Base-by-base conservation (phyloP, 2,113 vertebrate genomes). In the Pachypanchax playfairii region DNA sequence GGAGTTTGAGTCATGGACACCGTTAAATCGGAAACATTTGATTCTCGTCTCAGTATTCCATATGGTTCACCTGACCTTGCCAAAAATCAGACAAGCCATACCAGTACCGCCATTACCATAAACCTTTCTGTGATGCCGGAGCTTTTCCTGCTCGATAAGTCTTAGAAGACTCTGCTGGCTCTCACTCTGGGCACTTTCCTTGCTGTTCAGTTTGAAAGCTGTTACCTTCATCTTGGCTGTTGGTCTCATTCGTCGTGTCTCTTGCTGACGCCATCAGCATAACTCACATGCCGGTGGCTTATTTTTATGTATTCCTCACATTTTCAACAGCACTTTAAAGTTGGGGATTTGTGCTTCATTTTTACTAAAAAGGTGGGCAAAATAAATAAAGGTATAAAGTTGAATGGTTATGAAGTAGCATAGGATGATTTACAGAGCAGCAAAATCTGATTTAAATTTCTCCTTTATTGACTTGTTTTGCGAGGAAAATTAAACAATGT, bases 141-240 rank as follows among this genome's bases (percentile, higher is more conserved):
- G 38, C 39, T 7, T 42, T 20, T 3, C 36, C 39, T 42, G n/a
- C n/a, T 20, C n/a, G 9, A n/a, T n/a, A n/a, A n/a, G 39, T 42
- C 39, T 42, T 42, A 20, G n/a, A n/a, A 20, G n/a, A n/a, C 39
- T 18, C n/a, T 9, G 39, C 39, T 20, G 39, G 39, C 39, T 42
- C 39, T 20, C 39, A 20, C 39, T 18, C 39, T 42, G 39, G 39
- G 39, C 39, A 42, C 39, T 42, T 42, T 20, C 20, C 39, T 20
- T n/a, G 39, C 39, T 20, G n/a, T 42, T 42, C n/a, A 1, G n/a
- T 42, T 42, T 42, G n/a, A 20, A 42, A 42, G 39, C 39, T 18
- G 39, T 42, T 42, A 20, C 39, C 39, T 42, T 42, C 39, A 42
- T 42, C 39, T 42, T 42, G 17, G n/a, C 39, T 17, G 39, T 42